Evolutionary conservation across 2,888 invertebrate genomes (phyloP).

Genomic region (Volucella inflata): DNA sequence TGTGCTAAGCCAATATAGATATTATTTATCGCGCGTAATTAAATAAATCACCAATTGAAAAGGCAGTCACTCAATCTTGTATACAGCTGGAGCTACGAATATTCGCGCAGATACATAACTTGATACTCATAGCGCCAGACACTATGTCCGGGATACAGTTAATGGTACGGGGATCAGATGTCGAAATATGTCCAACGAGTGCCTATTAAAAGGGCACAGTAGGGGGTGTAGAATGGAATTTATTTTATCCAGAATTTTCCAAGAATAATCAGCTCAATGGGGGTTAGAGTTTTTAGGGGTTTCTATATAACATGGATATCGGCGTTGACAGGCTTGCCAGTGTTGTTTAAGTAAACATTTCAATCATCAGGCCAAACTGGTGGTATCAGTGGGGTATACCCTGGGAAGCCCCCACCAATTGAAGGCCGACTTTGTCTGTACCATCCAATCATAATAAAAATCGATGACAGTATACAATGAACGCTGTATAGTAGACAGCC

Average conservation of each 20-base stretch:
- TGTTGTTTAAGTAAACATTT: conserved; percentile 48
- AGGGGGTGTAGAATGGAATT: conserved; percentile 18
- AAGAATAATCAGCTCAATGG: conserved; percentile 37
- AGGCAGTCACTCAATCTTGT: conserved; percentile 46
- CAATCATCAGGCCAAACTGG: conserved; percentile 25
- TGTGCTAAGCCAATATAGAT: neutral
- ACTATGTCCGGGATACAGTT: conserved; percentile 19
- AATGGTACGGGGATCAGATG: conserved; percentile 23
- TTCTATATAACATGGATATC: neutral
- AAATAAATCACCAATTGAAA: conserved; percentile 65
- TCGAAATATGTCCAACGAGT: neutral
- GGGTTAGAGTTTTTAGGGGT: neutral
- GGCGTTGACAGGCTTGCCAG: neutral
- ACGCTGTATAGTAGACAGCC: neutral
- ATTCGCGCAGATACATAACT: too few relatives aligned
- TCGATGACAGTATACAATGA: conserved; percentile 38
- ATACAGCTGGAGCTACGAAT: conserved; percentile 7
- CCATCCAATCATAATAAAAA: conserved; percentile 60
- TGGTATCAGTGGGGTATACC: neutral
- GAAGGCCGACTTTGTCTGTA: neutral
- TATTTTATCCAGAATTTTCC: conserved; percentile 39
- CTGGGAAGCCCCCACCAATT: too few relatives aligned
- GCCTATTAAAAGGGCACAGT: conserved; percentile 5
- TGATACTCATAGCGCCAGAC: conserved; percentile 17
- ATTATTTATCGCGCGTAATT: conserved; percentile 38